phyloP scores from a whole-genome alignment of 1,140 invertebrate species.

The Pantala flavescens region DNA sequence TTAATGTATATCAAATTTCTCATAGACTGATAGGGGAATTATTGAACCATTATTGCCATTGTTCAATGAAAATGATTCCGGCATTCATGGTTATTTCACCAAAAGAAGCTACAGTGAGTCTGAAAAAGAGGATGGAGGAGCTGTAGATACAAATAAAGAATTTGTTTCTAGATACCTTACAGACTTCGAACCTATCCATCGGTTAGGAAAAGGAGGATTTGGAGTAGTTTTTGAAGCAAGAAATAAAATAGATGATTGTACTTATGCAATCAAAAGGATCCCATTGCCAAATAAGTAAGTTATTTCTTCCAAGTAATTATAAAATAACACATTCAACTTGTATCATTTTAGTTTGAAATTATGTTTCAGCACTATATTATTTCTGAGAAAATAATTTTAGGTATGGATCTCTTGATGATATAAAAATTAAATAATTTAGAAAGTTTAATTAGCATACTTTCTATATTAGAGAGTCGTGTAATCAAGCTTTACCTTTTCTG shows the following conservation, averaged over 20 bases:
- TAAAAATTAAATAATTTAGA: no score
- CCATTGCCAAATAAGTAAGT: constrained; percentile 68
- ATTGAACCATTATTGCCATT: neutral
- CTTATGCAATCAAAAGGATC: constrained; percentile 93
- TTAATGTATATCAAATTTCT: neutral
- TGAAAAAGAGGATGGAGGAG: neutral
- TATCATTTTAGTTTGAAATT: no score
- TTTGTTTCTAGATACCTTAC: constrained; percentile 62
- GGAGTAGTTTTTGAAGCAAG: constrained; percentile 92
- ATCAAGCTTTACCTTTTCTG: no score
- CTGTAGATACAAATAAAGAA: constrained; percentile 1
- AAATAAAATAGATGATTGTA: constrained; percentile 89
- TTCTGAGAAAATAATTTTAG: no score
- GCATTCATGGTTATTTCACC: neutral
- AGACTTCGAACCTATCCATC: constrained; percentile 76
- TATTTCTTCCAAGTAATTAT: constrained; percentile 15
- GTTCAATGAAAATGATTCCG: neutral
- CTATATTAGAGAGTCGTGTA: no score
- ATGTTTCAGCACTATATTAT: no score
- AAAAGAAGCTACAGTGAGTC: neutral
- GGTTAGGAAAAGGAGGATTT: constrained; percentile 89
- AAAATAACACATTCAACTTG: constrained; percentile 13
- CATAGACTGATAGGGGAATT: no score
- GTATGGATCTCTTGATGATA: no score
- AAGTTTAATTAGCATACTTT: no score